Percentiles rank a stretch among this genome's conserved stretches.
Evolutionary conservation across 1,140 invertebrate genomes (phyloP).

Genomic region (Drosophila sproati): DNA sequence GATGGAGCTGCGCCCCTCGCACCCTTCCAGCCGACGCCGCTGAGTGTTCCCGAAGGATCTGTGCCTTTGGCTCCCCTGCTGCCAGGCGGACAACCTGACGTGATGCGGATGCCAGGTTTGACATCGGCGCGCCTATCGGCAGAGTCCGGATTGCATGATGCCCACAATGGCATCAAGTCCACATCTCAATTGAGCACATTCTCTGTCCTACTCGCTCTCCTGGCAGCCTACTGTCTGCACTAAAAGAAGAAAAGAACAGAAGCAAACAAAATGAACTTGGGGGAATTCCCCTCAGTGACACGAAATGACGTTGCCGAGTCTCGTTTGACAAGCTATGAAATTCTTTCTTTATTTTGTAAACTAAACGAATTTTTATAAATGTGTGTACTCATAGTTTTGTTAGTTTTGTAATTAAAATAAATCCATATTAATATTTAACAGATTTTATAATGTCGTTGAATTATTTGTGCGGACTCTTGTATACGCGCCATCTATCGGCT

Average conservation of each 20-base stretch:
- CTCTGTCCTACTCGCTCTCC: conserved; percentile 52
- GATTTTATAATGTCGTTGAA: neutral
- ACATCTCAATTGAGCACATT: conserved; percentile 40
- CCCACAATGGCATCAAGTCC: conserved; percentile 40
- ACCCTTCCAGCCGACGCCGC: conserved; percentile 54
- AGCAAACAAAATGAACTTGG: neutral
- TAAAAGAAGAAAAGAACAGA: conserved; percentile 14
- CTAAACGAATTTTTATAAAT: conserved; percentile 49
- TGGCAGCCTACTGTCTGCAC: conserved; percentile 65
- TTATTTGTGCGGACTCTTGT: too few species aligned
- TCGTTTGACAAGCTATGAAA: conserved; percentile 2
- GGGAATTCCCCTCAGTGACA: neutral
- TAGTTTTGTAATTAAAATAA: conserved; percentile 44
- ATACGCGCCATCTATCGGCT: neutral
- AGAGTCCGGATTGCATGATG: conserved; percentile 61
- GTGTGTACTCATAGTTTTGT: conserved; percentile 53
- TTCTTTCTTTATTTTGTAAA: conserved; percentile 52
- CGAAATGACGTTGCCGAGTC: neutral
- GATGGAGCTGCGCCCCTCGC: conserved; percentile 67
- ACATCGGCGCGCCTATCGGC: conserved; percentile 63
- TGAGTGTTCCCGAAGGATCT: conserved; percentile 84
- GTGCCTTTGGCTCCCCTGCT: conserved; percentile 81
- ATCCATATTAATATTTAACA: conserved; percentile 6
- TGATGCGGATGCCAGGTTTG: conserved; percentile 79
- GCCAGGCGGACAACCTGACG: conserved; percentile 78